Conservation (phyloP, 2,113 vertebrate species). For the Oncorhynchus gorbuscha region DNA sequence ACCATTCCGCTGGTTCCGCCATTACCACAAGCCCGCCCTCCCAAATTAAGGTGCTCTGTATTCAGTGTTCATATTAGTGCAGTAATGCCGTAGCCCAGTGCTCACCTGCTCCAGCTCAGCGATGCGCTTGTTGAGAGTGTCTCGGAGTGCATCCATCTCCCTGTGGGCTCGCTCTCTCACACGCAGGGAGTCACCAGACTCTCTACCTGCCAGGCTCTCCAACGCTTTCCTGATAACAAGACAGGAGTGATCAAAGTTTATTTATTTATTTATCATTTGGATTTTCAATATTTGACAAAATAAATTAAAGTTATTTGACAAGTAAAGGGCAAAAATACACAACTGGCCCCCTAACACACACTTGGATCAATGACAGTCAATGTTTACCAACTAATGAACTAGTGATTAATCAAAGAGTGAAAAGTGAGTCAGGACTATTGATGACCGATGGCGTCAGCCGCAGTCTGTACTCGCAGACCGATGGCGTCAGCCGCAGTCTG, state of each 20-base stretch:
- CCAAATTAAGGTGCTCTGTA: too few species aligned
- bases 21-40: too few species aligned
- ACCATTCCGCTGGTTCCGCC: too few species aligned
- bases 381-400: background rate
- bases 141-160: slow-evolving; percentile 78
- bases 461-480: too few species aligned
- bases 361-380: too few species aligned
- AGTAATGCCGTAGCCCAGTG: background rate
- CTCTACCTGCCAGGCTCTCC: slow-evolving; percentile 85
- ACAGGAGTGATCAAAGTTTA: background rate
- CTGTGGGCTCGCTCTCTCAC: slow-evolving; percentile 79
- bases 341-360: too few species aligned
- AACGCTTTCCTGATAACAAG: slow-evolving; percentile 82
- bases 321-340: too few species aligned
- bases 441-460: background rate
- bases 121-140: slow-evolving; percentile 73
- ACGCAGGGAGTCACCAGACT: slow-evolving; percentile 76
- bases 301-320: too few species aligned
- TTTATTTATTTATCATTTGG: too few species aligned
- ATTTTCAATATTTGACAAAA: too few species aligned
- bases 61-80: too few species aligned
- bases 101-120: slow-evolving; percentile 78
- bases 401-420: background rate
- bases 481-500: too few species aligned
- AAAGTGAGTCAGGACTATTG: background rate